Base-by-base conservation (phyloP, 2,797 vertebrate genomes). In the Champsocephalus gunnari region DNA sequence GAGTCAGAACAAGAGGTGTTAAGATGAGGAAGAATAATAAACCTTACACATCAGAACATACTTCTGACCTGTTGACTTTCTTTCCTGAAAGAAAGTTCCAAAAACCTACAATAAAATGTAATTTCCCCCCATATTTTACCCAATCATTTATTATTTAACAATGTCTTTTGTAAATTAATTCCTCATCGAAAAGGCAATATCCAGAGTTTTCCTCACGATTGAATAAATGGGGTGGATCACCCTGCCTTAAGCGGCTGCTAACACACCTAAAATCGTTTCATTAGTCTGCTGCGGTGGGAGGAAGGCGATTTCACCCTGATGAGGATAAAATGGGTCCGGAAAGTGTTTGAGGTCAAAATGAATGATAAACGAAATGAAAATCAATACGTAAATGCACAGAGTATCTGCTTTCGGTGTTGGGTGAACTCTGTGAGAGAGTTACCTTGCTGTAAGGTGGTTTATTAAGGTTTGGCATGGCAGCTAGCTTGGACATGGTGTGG, bases 161-260 rank as follows among this genome's bases (percentile, higher is more conserved):
- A 66, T 83, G 67, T 85, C 73, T 86, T 87, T 84, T 80, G 71
- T 86, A 90, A 88, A 90, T 90, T 41, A 89, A 89, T 87, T 90
- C 75, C 71, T 89, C 88, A 79, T 90, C 75, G 81, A 80, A 38
- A 89, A 75, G 85, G 79, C 66, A 74, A 73, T 88, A 82, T 67
- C 68, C 38, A 83, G 70, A 79, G 75, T 88, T 81, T 79, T 68
- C 73, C 76, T 67, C 77, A 67, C 43, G 8, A 59, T 24, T 73
- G 73, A 85, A 83, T 89, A 83, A 91, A 89, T 86, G 87, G 82
- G 79, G 65, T 80, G 69, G 82, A 85, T 89, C 90, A 88, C 62
- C 61, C 80, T 72, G 91, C 86, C 87, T 89, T 78, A 66, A 92
- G 86, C 88, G 64, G 80, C 77, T 32, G 71, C 83, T 77, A 90